These are phyloP conservation scores for Araneus ventricosus DNA, from an alignment of 1,140 invertebrate species.

Conservation along the genomic window DNA sequence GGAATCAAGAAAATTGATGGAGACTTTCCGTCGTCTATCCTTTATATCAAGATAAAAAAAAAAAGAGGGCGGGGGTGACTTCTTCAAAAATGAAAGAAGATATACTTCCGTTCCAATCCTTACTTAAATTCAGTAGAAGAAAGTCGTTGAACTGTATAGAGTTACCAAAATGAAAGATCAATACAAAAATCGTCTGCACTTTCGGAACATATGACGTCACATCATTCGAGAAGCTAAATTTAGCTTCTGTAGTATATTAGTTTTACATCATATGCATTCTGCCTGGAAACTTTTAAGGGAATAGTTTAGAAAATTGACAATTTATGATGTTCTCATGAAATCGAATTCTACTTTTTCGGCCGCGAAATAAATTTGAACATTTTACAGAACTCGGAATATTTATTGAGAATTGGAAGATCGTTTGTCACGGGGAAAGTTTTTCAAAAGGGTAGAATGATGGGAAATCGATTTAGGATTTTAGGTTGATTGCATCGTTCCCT, in stretches of 20 bases:
- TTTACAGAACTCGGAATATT: not conserved
- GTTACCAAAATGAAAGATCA: too few species aligned
- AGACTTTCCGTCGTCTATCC: not conserved
- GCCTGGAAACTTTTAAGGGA: too few species aligned
- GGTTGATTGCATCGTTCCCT: not conserved
- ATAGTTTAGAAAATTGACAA: too few species aligned
- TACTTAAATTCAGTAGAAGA: not conserved
- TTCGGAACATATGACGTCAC: too few species aligned
- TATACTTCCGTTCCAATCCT: not conserved
- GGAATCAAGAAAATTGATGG: slow-evolving; percentile 10
- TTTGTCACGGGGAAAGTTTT: not conserved
- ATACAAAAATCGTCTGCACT: too few species aligned
- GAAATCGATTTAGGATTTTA: not conserved
- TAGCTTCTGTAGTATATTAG: too few species aligned
- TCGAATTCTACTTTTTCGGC: too few species aligned
- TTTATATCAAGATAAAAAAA: not conserved
- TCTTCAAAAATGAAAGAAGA: not conserved
- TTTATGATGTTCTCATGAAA: too few species aligned
- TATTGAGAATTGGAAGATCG: not conserved
- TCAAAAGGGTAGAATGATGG: not conserved
- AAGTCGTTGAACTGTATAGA: slow-evolving; percentile 6
- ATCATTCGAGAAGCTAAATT: too few species aligned
- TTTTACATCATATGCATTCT: too few species aligned
- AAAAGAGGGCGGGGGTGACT: not conserved
- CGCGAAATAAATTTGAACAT: too few species aligned